These are phyloP conservation scores for Ephydatia muelleri DNA, from an alignment of 37 sponge, comb jelly and placozoan genomes.

Conservation along the genomic window DNA sequence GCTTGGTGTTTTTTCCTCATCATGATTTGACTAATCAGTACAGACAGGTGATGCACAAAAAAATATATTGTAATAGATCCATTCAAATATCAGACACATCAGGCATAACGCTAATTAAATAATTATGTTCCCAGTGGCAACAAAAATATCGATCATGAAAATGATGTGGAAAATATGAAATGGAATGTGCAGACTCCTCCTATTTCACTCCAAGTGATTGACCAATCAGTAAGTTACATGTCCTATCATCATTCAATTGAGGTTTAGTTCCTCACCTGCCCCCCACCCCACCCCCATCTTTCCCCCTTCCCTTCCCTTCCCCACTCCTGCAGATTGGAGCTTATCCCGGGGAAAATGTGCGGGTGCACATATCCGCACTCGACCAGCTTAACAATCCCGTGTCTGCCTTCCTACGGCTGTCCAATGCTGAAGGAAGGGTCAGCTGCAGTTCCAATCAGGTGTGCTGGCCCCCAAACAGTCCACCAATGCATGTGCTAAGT, in stretches of 20 bases:
- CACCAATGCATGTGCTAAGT: too few species aligned
- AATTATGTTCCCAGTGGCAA: neutral
- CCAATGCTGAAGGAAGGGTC: neutral
- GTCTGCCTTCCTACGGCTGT: neutral
- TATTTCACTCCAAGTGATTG: neutral
- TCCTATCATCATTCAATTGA: too few species aligned
- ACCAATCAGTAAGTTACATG: neutral
- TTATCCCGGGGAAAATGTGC: conserved; percentile 34
- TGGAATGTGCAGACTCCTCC: neutral
- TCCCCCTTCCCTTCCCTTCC: too few species aligned
- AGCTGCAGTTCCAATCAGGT: neutral
- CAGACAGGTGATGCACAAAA: too few species aligned
- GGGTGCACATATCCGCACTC: conserved; percentile 3
- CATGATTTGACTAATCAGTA: too few species aligned
- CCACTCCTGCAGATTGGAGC: conserved; percentile 3
- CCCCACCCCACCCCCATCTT: too few species aligned
- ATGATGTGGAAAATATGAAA: neutral
- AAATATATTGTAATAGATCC: too few species aligned
- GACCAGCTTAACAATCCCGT: conserved; percentile 26
- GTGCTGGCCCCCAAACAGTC: neutral
- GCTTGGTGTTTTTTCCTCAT: too few species aligned
- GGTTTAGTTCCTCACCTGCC: too few species aligned
- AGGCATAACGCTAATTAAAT: too few species aligned
- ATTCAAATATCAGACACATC: too few species aligned
- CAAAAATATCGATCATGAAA: neutral